Percentiles rank a stretch among this genome's conserved stretches.
Evolutionary conservation across 2,113 vertebrate species (phyloP).

Genomic region (Kryptolebias marmoratus): DNA sequence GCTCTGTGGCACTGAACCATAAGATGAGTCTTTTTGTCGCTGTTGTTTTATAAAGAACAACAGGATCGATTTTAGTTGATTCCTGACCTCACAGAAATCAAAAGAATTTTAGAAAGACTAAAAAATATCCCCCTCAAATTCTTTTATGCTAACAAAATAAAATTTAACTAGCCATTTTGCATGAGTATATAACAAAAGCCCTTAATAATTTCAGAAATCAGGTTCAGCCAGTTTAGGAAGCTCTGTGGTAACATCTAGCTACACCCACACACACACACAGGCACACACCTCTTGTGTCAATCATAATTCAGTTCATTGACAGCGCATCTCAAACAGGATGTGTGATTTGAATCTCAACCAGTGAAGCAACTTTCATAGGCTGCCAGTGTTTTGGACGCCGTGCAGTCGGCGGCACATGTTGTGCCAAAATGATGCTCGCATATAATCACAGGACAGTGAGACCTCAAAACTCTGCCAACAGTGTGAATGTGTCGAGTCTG

Average conservation of each 20-base stretch:
- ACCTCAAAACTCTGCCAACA: slow-evolving; percentile 64
- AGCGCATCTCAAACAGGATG: slow-evolving; percentile 10
- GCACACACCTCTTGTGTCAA: slow-evolving; percentile 7
- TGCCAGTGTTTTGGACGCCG: slow-evolving; percentile 38
- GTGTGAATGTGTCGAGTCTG: slow-evolving; percentile 63
- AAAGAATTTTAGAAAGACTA: too few relatives aligned
- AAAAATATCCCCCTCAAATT: not conserved
- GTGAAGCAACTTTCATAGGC: slow-evolving; percentile 39
- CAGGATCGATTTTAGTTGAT: too few relatives aligned
- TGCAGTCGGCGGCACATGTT: slow-evolving; percentile 21
- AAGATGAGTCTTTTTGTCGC: too few relatives aligned
- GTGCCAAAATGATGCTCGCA: slow-evolving; percentile 44
- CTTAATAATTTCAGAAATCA: slow-evolving; percentile 5
- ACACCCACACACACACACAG: not conserved
- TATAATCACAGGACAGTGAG: slow-evolving; percentile 54
- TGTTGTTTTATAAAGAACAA: too few relatives aligned
- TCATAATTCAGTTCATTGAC: slow-evolving; percentile 19
- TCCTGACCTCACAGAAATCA: too few relatives aligned
- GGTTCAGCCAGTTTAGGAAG: not conserved
- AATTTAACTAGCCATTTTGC: too few relatives aligned
- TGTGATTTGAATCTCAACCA: slow-evolving; percentile 27
- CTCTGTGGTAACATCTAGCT: not conserved
- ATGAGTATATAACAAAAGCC: too few relatives aligned
- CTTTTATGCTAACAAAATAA: not conserved
- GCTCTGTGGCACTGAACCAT: too few relatives aligned